phyloP scores from a whole-genome alignment of 2,797 vertebrate species.

The Hyperoplus immaculatus region DNA sequence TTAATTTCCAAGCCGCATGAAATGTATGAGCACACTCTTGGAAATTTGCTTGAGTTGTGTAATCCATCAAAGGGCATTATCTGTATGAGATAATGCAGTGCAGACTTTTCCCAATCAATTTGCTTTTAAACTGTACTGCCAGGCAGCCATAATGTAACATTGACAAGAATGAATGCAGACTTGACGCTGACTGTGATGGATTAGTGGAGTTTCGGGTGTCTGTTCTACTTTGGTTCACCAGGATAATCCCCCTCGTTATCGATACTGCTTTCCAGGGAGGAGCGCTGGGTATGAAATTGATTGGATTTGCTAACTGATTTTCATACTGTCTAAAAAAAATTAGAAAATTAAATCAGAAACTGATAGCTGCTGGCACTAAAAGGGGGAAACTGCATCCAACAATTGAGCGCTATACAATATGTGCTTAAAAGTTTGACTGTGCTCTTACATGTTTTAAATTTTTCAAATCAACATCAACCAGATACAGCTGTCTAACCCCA shows the following conservation, averaged over 20 bases:
- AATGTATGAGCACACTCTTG: background rate
- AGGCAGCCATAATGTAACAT: slow-evolving; percentile 9
- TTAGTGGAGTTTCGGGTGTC: slow-evolving; percentile 15
- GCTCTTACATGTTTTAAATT: background rate
- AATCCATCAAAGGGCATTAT: slow-evolving; percentile 15
- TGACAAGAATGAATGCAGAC: slow-evolving; percentile 12
- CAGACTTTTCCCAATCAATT: slow-evolving; percentile 18
- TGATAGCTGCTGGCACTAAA: background rate
- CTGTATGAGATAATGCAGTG: slow-evolving; percentile 3
- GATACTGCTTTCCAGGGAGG: background rate
- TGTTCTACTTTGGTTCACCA: slow-evolving; percentile 15
- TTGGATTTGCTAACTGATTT: slow-evolving; percentile 10
- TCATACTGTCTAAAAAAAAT: background rate
- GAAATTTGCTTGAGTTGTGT: background rate
- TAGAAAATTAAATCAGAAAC: background rate
- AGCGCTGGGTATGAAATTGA: background rate
- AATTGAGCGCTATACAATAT: background rate
- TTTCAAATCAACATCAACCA: background rate
- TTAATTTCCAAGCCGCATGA: background rate
- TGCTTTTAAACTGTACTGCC: slow-evolving; percentile 10
- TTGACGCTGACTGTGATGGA: slow-evolving; percentile 16
- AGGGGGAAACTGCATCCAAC: background rate
- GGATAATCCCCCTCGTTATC: slow-evolving; percentile 1
- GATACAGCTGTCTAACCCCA: background rate
- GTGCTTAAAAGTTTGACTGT: background rate